These are phyloP conservation scores for Ectropis grisescens DNA, from an alignment of 1,140 invertebrate genomes.

Conservation along the genomic window DNA sequence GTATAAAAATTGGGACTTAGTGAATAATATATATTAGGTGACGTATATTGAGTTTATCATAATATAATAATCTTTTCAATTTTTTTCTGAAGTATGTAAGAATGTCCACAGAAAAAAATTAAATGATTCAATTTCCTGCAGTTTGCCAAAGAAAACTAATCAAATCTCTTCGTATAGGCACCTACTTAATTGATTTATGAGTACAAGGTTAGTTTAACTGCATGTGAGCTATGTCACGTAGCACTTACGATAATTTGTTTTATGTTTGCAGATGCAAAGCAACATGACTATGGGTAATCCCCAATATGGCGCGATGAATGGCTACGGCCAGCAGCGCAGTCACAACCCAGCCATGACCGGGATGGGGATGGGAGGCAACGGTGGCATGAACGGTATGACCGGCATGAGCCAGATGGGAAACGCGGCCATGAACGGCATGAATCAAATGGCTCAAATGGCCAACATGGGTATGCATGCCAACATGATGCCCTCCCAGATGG, in stretches of 20 bases:
- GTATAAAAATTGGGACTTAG: too few species aligned
- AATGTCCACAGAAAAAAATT: too few species aligned
- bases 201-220: too few species aligned
- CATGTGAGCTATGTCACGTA: conserved; percentile 10
- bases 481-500: conserved; percentile 74
- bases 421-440: conserved; percentile 65
- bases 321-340: conserved; percentile 64
- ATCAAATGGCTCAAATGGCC: conserved; percentile 75
- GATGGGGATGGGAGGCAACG: conserved; percentile 75
- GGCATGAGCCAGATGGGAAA: conserved; percentile 71
- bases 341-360: conserved; percentile 73
- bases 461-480: conserved; percentile 76
- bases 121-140: too few species aligned
- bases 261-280: conserved; percentile 62
- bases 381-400: conserved; percentile 72
- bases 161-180: too few species aligned
- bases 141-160: too few species aligned
- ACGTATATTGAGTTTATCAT: too few species aligned
- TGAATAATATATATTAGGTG: too few species aligned
- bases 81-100: too few species aligned
- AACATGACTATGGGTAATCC: conserved; percentile 70
- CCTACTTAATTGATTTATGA: too few species aligned
- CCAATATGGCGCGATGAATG: conserved; percentile 67
- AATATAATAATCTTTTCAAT: too few species aligned
- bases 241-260: conserved; percentile 2